phyloP scores from a whole-genome alignment of 2,797 vertebrate genomes.

The Taeniopygia guttata region DNA sequence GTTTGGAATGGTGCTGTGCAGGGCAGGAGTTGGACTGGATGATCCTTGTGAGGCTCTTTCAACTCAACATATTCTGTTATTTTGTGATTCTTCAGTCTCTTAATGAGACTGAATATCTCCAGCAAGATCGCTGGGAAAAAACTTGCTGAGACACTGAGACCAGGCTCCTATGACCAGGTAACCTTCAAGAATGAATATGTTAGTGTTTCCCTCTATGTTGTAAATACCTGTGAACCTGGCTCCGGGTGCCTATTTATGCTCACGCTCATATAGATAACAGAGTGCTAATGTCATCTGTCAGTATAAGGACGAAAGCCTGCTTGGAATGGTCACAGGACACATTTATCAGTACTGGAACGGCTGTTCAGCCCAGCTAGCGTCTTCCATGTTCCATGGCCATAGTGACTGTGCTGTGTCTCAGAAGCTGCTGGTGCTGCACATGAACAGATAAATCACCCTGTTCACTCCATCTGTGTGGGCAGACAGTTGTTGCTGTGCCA shows the following conservation, averaged over 20 bases:
- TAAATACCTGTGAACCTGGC: not conserved
- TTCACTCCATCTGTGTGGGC: slow-evolving; percentile 16
- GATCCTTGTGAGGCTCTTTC: not conserved
- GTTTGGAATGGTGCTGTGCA: not conserved
- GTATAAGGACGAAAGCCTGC: not conserved
- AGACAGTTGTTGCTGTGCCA: slow-evolving; percentile 28
- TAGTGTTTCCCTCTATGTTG: not conserved
- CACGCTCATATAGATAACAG: not conserved
- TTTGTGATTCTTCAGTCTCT: not conserved
- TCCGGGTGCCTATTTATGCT: not conserved
- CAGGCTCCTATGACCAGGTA: not conserved
- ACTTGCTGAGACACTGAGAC: not conserved
- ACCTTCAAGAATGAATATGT: not conserved
- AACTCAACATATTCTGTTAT: not conserved
- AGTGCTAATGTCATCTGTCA: not conserved
- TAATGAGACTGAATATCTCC: not conserved
- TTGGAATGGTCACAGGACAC: not conserved
- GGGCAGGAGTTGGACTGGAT: not conserved
- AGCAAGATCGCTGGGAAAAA: not conserved
- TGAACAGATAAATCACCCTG: slow-evolving; percentile 19
- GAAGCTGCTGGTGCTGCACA: not conserved
- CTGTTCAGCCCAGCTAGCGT: not conserved
- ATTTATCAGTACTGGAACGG: not conserved
- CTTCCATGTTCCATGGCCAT: not conserved
- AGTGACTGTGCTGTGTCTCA: not conserved